Conservation (phyloP, 2,888 invertebrate genomes). For the Drosophila glabriapex region DNA sequence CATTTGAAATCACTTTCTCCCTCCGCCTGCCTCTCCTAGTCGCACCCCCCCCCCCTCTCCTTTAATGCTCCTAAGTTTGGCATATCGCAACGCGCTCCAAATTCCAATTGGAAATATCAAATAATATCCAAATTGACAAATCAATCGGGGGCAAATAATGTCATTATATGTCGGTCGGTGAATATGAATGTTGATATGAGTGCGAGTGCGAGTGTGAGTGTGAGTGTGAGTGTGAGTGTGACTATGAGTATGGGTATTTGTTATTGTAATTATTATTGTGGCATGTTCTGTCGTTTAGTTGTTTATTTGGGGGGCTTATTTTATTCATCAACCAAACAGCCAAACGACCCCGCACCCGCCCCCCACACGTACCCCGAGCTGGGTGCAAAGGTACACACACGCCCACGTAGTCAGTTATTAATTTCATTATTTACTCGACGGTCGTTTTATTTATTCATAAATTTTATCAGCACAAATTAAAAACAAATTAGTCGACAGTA, state of each 20-base stretch:
- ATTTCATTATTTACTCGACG: slow-evolving; percentile 71
- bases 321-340: slow-evolving; percentile 24
- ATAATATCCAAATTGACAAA: slow-evolving; percentile 76
- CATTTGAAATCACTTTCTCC: neutral
- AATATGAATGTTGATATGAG: neutral
- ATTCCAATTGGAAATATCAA: slow-evolving; percentile 42
- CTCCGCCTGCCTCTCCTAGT: neutral
- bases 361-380: neutral
- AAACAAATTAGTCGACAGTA: slow-evolving; percentile 81
- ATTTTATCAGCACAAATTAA: slow-evolving; percentile 81
- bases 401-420: slow-evolving; percentile 58
- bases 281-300: slow-evolving; percentile 59
- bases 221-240: neutral
- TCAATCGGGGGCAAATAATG: slow-evolving; percentile 76
- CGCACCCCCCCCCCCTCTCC: too few relatives aligned
- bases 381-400: neutral
- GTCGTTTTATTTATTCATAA: slow-evolving; percentile 74
- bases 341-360: neutral
- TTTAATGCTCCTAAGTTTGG: neutral
- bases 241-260: slow-evolving; percentile 38
- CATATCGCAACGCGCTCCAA: slow-evolving; percentile 31
- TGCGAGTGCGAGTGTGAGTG: neutral
- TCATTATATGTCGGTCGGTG: slow-evolving; percentile 55
- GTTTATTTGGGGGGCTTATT: slow-evolving; percentile 22
- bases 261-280: slow-evolving; percentile 61